phyloP scores from a whole-genome alignment of 2,888 invertebrate genomes.

The Merodon equestris region DNA sequence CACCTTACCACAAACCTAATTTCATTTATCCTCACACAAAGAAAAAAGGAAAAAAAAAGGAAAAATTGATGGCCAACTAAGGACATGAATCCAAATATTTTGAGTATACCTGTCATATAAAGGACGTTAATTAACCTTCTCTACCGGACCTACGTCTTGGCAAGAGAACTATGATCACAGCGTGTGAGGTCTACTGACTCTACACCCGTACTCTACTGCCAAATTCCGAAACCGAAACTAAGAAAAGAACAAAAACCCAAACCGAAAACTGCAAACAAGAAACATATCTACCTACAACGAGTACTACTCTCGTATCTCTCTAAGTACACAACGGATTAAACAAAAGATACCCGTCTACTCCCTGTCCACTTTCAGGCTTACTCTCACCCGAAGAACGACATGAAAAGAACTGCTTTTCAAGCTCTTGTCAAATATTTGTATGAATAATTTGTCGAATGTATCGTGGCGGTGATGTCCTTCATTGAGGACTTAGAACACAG shows the following conservation, averaged over 20 bases:
- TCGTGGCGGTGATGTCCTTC: constrained; percentile 24
- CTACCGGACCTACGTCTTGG: constrained; percentile 6
- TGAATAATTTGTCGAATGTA: constrained; percentile 55
- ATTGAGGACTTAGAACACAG: constrained; percentile 20
- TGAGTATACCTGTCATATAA: constrained; percentile 43
- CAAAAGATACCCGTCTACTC: constrained; percentile 1
- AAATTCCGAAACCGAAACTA: too few species aligned
- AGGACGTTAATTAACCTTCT: constrained; percentile 50
- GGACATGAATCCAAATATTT: constrained; percentile 43
- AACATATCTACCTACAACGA: background rate
- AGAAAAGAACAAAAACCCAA: constrained; percentile 5
- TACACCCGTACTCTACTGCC: too few species aligned
- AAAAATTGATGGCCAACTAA: background rate
- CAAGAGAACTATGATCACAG: background rate
- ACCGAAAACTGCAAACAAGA: constrained; percentile 34
- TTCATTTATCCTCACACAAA: too few species aligned
- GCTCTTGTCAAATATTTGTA: constrained; percentile 63
- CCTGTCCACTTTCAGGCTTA: too few species aligned
- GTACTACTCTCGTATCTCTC: background rate
- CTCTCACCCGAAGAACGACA: background rate
- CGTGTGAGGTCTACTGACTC: constrained; percentile 42
- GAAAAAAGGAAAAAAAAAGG: too few species aligned
- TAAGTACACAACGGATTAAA: constrained; percentile 29
- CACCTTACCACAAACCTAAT: too few species aligned
- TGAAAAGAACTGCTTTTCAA: constrained; percentile 11